Percentiles rank a stretch among this genome's conserved stretches.
Conservation (phyloP, 2,888 invertebrate species). For the Alviniconcha strummeri region DNA sequence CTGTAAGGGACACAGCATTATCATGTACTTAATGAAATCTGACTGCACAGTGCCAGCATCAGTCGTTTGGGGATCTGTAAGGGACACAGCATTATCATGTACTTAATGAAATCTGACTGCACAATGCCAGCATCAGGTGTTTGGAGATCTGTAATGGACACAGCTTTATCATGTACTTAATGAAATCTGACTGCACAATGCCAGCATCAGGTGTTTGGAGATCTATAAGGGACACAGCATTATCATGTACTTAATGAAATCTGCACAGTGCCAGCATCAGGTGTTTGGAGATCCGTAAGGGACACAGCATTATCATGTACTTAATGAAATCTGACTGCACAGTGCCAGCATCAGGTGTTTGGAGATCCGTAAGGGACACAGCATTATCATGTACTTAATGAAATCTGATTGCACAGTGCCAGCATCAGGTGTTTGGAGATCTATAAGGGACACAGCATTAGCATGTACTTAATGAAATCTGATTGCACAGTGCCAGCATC, state of each 20-base stretch:
- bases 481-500: too few relatives aligned
- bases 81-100: not conserved
- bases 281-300: conserved; percentile 90
- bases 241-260: too few relatives aligned
- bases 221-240: conserved; percentile 79
- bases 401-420: conserved; percentile 78
- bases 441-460: conserved; percentile 75
- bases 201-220: conserved; percentile 90
- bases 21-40: too few relatives aligned
- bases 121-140: conserved; percentile 90
- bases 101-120: too few relatives aligned
- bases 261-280: conserved; percentile 92
- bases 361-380: conserved; percentile 82
- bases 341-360: conserved; percentile 92
- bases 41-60: conserved; percentile 89
- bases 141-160: conserved; percentile 85
- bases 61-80: conserved; percentile 91
- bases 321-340: too few relatives aligned
- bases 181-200: conserved; percentile 77
- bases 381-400: too few relatives aligned
- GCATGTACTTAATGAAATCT: too few relatives aligned
- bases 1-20: conserved; percentile 75
- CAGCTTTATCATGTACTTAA: too few relatives aligned
- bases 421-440: conserved; percentile 93
- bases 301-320: too few relatives aligned